Conservation (phyloP, 2,888 invertebrate species). For the Diarsia brunnea region DNA sequence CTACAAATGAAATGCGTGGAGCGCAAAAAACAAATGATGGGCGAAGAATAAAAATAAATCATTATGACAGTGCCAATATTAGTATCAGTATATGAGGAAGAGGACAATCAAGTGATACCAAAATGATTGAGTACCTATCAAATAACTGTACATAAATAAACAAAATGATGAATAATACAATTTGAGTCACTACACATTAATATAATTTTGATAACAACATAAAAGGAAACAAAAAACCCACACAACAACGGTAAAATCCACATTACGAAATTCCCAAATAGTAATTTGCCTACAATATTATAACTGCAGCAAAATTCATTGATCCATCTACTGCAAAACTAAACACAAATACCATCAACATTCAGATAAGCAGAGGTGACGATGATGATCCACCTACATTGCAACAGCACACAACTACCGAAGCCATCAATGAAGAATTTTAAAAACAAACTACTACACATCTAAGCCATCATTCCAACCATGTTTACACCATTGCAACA, state of each 20-base stretch:
- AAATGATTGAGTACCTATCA: not conserved
- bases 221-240: not conserved
- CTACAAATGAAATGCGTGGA: not conserved
- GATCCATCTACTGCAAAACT: not conserved
- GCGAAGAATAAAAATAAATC: not conserved
- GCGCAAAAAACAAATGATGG: not conserved
- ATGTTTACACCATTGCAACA: constrained; percentile 57
- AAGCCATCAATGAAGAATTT: constrained; percentile 8
- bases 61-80: not conserved
- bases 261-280: not conserved
- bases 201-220: not conserved
- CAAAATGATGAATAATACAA: not conserved
- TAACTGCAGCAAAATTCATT: not conserved
- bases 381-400: not conserved
- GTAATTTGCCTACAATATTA: not conserved
- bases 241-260: not conserved
- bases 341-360: too few relatives aligned
- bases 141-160: not conserved
- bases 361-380: not conserved
- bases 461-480: constrained; percentile 39
- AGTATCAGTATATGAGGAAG: not conserved
- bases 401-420: not conserved
- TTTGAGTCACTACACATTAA: constrained; percentile 16
- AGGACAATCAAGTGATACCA: not conserved
- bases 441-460: not conserved